phyloP scores from a whole-genome alignment of 2,888 invertebrate species.

The Sepiola atlantica region DNA sequence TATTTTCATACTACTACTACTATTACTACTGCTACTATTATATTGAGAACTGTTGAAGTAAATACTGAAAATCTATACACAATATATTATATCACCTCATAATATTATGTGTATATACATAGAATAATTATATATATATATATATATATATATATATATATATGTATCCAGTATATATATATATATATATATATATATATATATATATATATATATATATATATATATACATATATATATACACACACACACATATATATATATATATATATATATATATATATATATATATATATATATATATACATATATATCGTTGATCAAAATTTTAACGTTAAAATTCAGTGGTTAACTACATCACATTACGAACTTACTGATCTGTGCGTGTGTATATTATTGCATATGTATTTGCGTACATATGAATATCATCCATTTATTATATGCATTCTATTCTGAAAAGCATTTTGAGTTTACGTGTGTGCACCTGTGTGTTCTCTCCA shows the following conservation, averaged over 20 bases:
- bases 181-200: neutral
- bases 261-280: slow-evolving; percentile 23
- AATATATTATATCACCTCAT: neutral
- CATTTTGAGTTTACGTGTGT: neutral
- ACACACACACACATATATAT: too few relatives aligned
- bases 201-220: neutral
- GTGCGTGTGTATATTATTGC: neutral
- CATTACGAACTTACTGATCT: too few relatives aligned
- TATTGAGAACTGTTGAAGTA: too few relatives aligned
- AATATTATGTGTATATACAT: too few relatives aligned
- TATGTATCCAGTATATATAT: neutral
- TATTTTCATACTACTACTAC: neutral
- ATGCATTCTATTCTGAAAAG: too few relatives aligned
- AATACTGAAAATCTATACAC: too few relatives aligned
- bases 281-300: neutral
- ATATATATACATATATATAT: neutral
- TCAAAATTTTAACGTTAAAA: too few relatives aligned
- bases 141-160: slow-evolving; percentile 41
- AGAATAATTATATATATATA: neutral
- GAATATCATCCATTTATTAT: neutral
- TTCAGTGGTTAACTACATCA: too few relatives aligned
- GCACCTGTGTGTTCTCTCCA: neutral
- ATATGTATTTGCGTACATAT: neutral
- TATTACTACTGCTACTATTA: too few relatives aligned
- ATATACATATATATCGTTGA: neutral